Evolutionary conservation across 2,888 invertebrate species (phyloP).

Genomic region (Monochamus alternatus): DNA sequence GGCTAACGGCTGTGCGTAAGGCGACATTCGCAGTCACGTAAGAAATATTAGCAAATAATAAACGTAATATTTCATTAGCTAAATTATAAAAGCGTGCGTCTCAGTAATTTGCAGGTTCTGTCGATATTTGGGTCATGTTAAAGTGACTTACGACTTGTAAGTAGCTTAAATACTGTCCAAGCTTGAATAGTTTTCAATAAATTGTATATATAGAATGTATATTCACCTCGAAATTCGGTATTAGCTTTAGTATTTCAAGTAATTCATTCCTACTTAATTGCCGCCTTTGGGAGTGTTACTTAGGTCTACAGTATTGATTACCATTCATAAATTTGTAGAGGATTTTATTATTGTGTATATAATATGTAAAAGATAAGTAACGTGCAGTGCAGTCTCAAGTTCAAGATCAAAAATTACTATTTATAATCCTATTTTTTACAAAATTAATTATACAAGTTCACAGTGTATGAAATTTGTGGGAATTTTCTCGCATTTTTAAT

Average conservation of each 20-base stretch:
- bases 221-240: too few species aligned
- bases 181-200: too few species aligned
- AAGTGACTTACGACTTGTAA: too few species aligned
- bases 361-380: slow-evolving; percentile 18
- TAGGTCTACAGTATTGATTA: too few species aligned
- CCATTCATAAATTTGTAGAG: slow-evolving; percentile 11
- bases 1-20: neutral
- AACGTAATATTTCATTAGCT: neutral
- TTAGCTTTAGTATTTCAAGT: too few species aligned
- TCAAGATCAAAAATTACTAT: slow-evolving; percentile 18
- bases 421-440: neutral
- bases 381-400: slow-evolving; percentile 15
- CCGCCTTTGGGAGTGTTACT: too few species aligned
- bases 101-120: neutral
- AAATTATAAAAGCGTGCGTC: neutral
- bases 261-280: too few species aligned
- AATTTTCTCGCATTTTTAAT: too few species aligned
- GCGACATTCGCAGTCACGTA: neutral
- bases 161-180: too few species aligned
- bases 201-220: too few species aligned
- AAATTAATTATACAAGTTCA: too few species aligned
- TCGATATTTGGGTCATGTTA: neutral
- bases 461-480: too few species aligned
- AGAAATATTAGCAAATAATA: neutral
- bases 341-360: slow-evolving; percentile 17